Base-by-base conservation (phyloP, 2,888 invertebrate genomes). In the Synergus japonicus region DNA sequence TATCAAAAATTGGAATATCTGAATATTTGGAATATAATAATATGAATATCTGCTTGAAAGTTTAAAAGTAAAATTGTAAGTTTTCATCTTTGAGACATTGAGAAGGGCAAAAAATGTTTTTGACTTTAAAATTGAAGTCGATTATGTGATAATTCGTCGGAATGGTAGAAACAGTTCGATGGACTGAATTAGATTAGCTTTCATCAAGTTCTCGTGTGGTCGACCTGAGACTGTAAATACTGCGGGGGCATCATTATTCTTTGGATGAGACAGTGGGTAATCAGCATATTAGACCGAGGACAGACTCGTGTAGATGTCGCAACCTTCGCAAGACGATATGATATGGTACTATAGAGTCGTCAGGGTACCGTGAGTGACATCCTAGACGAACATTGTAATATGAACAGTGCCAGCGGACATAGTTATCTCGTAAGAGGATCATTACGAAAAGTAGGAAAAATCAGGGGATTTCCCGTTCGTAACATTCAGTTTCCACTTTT, bases 281-380 rank as follows among this genome's bases (percentile, higher is more conserved):
- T 89, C 86, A 85, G 84, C 85, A 87, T 89, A 89, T 89, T 86
- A 87, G 85, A 87, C 86, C 89, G 88, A 89, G 89, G 87, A 87
- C 88, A 81, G 69, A 79, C 69, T 73, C 69, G 77, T 76, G 77
- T 81, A 82, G 82, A 84, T 82, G 84, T 85, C 83, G 85, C 81
- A 86, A 87, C 87, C 29, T 81, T 79, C 79, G 86, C 85, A 87
- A 87, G 83, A 82, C 81, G 84, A 87, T 87, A 73, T 69, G 84
- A 87, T 87, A 69, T 29, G 69, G 46, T 46, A 46, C 49, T 49
- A 83, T 73, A 65, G 76, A 5, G 44, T 54, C 41, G 37, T 76
- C 54, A 37, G 18, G n/a, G 9, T 76, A 58, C 37, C 44, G 76
- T 76, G 5, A 60, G 76, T 76, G 76, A 76, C 76, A 76, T 76